Evolutionary conservation across 23 tunicate genomes (phyloP), one percentile per base, ranked within the genome.

Genomic region (Trididemnum clinides): DNA sequence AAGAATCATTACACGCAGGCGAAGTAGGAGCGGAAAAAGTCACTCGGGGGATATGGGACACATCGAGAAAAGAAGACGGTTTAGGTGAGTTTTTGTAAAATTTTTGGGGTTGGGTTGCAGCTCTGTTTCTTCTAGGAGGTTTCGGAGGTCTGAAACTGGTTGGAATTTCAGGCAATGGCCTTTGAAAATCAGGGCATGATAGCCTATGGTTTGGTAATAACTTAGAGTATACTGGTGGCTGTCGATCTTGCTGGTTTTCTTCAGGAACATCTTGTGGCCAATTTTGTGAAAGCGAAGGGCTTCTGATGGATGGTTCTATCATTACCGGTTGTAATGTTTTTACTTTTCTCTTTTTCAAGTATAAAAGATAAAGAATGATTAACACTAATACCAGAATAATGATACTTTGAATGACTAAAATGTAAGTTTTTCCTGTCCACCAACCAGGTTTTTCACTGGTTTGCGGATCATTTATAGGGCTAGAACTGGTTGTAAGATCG

Each of bases 391-490:
- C 6, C 36, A 66, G 37, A 4, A 66, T 66, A 6, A 66, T 31
- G 75, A 66, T 6, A 23, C 75, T 66, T 66, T 66, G 75, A 66
- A 66, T 66, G 3, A 66, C 31, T 31, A 66, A 66, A 10, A 66
- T 66, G 75, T 66, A 66, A 20, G 75, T 28, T 31, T 66, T 66
- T 29, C 31, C 37, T n/a, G n/a, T n/a, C n/a, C n/a, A n/a, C n/a
- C n/a, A n/a, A n/a, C n/a, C n/a, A n/a, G n/a, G n/a, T n/a, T n/a
- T n/a, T n/a, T n/a, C n/a, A n/a, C n/a, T n/a, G n/a, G n/a, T n/a
- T n/a, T n/a, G n/a, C n/a, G n/a, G n/a, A n/a, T n/a, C n/a, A n/a
- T n/a, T n/a, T n/a, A n/a, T n/a, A n/a, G n/a, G n/a, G n/a, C n/a
- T n/a, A n/a, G n/a, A n/a, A n/a, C n/a, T n/a, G n/a, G n/a, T n/a